Evolutionary conservation across 2,113 vertebrate species (phyloP).

Genomic region (Caranx ignobilis): DNA sequence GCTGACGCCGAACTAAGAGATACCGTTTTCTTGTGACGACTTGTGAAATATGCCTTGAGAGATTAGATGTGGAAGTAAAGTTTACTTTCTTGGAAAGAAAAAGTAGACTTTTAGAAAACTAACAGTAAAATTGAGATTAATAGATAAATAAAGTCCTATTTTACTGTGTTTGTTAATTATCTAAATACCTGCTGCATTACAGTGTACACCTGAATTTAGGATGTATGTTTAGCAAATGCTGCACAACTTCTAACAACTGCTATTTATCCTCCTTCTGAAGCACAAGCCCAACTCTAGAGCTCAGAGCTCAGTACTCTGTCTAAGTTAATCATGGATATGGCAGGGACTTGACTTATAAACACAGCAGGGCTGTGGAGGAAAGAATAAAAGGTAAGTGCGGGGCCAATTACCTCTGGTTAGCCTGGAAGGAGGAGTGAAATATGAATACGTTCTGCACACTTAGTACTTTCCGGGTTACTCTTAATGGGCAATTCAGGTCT

Average conservation of each 20-base stretch:
- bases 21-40: conserved; percentile 55
- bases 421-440: conserved; percentile 46
- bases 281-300: not conserved
- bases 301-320: conserved; percentile 17
- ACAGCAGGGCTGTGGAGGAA: conserved; percentile 47
- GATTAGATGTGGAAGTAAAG: conserved; percentile 62
- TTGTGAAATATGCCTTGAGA: conserved; percentile 52
- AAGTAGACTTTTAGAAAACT: conserved; percentile 16
- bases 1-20: conserved; percentile 35
- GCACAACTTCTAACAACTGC: conserved; percentile 27
- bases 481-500: conserved; percentile 40
- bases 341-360: conserved; percentile 37
- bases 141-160: not conserved
- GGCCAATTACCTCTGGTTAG: conserved; percentile 61
- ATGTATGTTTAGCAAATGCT: conserved; percentile 18
- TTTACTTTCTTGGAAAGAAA: conserved; percentile 62
- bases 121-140: not conserved
- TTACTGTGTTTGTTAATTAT: conserved; percentile 8
- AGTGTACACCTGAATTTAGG: not conserved
- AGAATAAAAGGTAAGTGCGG: conserved; percentile 39
- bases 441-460: conserved; percentile 39
- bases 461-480: conserved; percentile 36
- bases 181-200: not conserved
- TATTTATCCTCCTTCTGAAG: not conserved
- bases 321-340: conserved; percentile 39